Percentiles rank a stretch among this genome's conserved stretches.
These are phyloP conservation scores for Sigmodon hispidus DNA, from an alignment of 2,113 vertebrate genomes.

Conservation along the genomic window DNA sequence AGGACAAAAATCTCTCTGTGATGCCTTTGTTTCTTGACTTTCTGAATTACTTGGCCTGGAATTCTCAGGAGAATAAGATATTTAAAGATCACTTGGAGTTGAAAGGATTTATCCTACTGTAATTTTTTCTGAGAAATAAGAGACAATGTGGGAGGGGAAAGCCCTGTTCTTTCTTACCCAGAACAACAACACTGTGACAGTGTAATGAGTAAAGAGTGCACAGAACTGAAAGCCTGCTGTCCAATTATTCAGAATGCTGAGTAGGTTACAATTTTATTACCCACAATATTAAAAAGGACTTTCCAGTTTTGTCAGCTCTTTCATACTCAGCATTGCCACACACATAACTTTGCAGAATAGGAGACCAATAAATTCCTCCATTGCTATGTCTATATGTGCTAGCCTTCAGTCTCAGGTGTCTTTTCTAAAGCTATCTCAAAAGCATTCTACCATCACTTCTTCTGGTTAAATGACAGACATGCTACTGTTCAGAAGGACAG, in stretches of 20 bases:
- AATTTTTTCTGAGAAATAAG: slow-evolving; percentile 13
- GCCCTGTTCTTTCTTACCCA: background rate
- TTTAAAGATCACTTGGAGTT: background rate
- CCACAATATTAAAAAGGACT: background rate
- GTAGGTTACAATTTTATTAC: background rate
- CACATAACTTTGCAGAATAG: background rate
- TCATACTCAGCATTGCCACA: background rate
- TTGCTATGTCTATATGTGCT: background rate
- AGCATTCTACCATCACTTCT: background rate
- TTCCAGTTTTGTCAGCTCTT: background rate
- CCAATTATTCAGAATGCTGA: background rate
- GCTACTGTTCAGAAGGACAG: background rate
- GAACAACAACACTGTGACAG: background rate
- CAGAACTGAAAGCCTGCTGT: background rate
- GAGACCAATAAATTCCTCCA: background rate
- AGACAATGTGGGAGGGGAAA: background rate
- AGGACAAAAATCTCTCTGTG: background rate
- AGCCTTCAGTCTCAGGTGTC: background rate
- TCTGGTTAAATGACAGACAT: background rate
- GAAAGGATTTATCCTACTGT: background rate
- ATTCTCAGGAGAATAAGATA: background rate
- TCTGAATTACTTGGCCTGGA: background rate
- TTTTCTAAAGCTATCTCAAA: background rate
- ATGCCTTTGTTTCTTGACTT: background rate
- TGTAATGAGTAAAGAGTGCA: background rate